These are phyloP conservation scores for Microcebus tavaratra DNA, from an alignment of 2,113 vertebrate genomes.

Conservation along the genomic window DNA sequence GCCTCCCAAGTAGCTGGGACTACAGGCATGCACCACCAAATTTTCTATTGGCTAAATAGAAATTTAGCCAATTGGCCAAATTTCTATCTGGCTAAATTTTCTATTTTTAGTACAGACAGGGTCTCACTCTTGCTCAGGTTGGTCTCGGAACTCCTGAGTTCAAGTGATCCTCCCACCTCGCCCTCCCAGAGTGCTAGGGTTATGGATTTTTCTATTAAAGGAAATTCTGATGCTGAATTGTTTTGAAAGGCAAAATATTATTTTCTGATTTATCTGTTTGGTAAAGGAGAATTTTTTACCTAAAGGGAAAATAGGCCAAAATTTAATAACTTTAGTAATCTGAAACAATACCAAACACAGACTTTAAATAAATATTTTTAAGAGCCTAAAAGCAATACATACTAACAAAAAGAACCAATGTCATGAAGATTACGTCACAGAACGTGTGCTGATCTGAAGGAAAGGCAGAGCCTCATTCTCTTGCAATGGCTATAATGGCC, in stretches of 20 bases:
- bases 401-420: not conserved
- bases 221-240: slow-evolving; percentile 11
- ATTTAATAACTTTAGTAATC: slow-evolving; percentile 51
- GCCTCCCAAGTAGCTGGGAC: no score
- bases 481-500: not conserved
- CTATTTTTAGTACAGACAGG: no score
- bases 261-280: slow-evolving; percentile 56
- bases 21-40: no score
- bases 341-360: not conserved
- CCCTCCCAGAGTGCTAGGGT: no score
- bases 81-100: no score
- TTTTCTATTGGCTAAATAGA: no score
- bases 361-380: not conserved
- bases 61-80: no score
- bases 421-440: not conserved
- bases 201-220: not conserved
- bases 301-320: slow-evolving; percentile 46
- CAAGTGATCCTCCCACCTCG: no score
- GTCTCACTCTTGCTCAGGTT: no score
- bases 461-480: not conserved
- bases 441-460: not conserved
- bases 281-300: slow-evolving; percentile 51
- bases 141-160: no score
- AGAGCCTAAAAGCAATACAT: not conserved
- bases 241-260: slow-evolving; percentile 38